Evolutionary conservation across 2,888 invertebrate genomes (phyloP), one percentile per base, ranked within the genome.

Genomic region (Epistrophe eligans): DNA sequence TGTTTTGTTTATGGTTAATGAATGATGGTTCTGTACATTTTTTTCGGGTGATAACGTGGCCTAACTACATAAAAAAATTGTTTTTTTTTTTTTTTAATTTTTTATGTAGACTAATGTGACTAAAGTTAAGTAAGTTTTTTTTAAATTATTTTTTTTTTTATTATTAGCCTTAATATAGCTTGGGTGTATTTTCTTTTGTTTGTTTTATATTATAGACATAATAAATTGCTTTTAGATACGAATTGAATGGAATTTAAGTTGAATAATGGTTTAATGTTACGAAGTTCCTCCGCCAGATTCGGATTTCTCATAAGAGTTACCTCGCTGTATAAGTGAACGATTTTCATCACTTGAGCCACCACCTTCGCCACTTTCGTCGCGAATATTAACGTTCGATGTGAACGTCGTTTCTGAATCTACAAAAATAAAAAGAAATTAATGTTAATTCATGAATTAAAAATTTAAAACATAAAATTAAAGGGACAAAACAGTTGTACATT

Each of bases 371-470:
- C 90, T 89, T 62, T 90, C 87, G 64, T 88, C 88, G 28, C 90
- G 91, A 76, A 89, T 90, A 89, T 90, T 91, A 73, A 90, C 90
- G 58, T 92, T 91, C 52, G 92, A 91, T 77, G 90, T 92, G 88
- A 93, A 93, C 67, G 93, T 92, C 72, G 93, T 93, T 90, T 93
- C 93, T 40, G 93, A 93, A 90, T 93, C 93, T 93, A 82, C 60
- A 81, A 62, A 77, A 3, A 8, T 2, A 24, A 24, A 62, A 50
- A 79, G 11, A 17, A 60, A 48, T 40, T 5, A 8, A 0, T 32
- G 7, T n/a, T 55, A 19, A 28, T 32, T 32, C 1, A 52, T 24
- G 13, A 19, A 24, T 55, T 55, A 2, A 50, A 50, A 48, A 17
- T 2, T 28, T 35, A 35, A 15, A 48, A 48, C 4, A 17, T 0